Conservation (phyloP, 2,888 invertebrate genomes). For the Habroteleia sp. region DNA sequence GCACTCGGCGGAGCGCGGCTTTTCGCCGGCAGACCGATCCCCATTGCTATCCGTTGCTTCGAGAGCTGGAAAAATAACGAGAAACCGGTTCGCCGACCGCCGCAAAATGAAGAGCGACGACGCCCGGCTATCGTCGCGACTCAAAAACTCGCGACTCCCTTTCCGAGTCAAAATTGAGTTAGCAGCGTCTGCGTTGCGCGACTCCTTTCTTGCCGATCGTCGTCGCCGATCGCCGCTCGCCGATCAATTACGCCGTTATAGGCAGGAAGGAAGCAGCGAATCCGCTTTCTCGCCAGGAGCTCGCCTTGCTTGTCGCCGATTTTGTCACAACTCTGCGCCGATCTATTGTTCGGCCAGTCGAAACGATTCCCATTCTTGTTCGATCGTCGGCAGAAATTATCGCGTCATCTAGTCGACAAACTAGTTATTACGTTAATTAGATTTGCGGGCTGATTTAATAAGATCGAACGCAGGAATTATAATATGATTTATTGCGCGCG, state of each 20-base stretch:
- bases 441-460: slow-evolving; percentile 42
- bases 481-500: slow-evolving; percentile 23
- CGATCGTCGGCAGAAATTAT: slow-evolving; percentile 19
- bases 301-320: too few relatives aligned
- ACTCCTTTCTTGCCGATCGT: slow-evolving; percentile 18
- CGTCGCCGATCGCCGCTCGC: slow-evolving; percentile 18
- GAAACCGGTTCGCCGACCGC: slow-evolving; percentile 66
- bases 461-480: slow-evolving; percentile 28
- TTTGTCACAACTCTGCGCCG: too few relatives aligned
- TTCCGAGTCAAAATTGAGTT: slow-evolving; percentile 70
- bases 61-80: slow-evolving; percentile 64
- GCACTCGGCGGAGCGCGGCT: slow-evolving; percentile 45
- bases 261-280: slow-evolving; percentile 9
- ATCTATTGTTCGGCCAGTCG: too few relatives aligned
- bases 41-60: slow-evolving; percentile 56
- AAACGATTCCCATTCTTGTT: too few relatives aligned
- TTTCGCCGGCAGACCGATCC: slow-evolving; percentile 55
- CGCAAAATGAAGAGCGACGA: slow-evolving; percentile 58
- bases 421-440: slow-evolving; percentile 42
- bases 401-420: slow-evolving; percentile 21
- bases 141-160: slow-evolving; percentile 69
- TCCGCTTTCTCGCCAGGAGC: slow-evolving; percentile 39
- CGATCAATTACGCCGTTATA: slow-evolving; percentile 48
- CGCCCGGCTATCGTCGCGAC: slow-evolving; percentile 52
- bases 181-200: slow-evolving; percentile 46